phyloP scores from a whole-genome alignment of 2,113 vertebrate genomes.

The Eublepharis macularius region DNA sequence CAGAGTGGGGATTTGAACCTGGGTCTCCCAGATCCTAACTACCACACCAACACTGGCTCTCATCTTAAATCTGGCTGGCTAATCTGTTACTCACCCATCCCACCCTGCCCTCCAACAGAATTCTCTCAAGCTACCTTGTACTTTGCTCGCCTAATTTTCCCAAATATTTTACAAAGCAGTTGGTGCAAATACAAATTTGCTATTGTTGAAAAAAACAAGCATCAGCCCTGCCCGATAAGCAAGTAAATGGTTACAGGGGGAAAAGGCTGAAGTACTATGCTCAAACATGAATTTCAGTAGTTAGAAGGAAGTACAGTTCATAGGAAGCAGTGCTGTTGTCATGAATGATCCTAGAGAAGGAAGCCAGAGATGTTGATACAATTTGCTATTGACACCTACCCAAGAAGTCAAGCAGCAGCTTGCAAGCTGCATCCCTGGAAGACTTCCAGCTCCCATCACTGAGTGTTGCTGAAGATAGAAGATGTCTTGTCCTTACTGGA shows the following conservation, averaged over 20 bases:
- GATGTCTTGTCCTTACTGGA: no score
- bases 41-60: no score
- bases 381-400: background rate
- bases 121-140: background rate
- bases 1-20: no score
- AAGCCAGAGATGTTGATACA: background rate
- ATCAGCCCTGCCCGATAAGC: background rate
- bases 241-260: background rate
- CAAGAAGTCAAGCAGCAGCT: background rate
- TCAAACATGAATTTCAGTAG: background rate
- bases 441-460: no score
- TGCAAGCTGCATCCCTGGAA: no score
- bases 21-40: no score
- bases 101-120: background rate
- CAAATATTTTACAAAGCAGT: background rate
- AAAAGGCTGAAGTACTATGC: background rate
- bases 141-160: background rate
- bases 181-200: background rate
- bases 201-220: background rate
- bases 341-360: background rate
- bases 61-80: no score
- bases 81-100: no score
- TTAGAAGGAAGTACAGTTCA: no score
- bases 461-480: no score
- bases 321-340: background rate